Evolutionary conservation across 2,888 invertebrate genomes (phyloP), one percentile per base, ranked within the genome.

Genomic region (Prosopocoilus inquinatus): DNA sequence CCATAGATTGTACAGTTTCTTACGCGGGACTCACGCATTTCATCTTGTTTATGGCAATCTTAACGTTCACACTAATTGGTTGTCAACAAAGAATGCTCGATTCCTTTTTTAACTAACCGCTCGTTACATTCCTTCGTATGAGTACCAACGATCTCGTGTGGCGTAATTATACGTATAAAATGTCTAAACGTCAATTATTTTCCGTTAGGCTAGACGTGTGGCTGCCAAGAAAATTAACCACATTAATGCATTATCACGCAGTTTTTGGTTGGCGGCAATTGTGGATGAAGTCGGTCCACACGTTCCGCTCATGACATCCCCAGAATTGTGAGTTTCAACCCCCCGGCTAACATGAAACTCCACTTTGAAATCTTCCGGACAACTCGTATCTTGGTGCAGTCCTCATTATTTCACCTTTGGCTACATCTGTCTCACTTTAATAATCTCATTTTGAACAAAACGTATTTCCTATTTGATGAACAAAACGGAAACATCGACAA

Each of bases 171-270:
- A 53, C 35, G 47, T 53, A 47, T 34, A 47, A 12, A 34, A 44
- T 43, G 47, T 48, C 34, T 38, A 47, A 53, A 53, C 47, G 53
- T 47, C 53, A 53, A 47, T 48, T 47, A 41, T 44, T 47, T 47
- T 47, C 44, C 44, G 43, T 48, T 47, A 16, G 34, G 48, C 33
- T 34, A 53, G 47, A 47, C 20, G 48, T 52, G 43, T 53, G 63
- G 63, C 65, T 64, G 65, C 62, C 60, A 57, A 50, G 50, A 54
- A 59, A 59, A 60, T 59, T 63, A 65, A 65, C 63, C 61, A 63
- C 63, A 64, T 65, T 64, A 64, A 63, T 64, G 65, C 63, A 64
- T 65, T 63, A 65, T 64, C 65, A 63, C 65, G 63, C 61, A 65
- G 63, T 59, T 64, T 62, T 41, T 57, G 55, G 13, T 48, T 54